Base-by-base conservation (phyloP, 2,797 vertebrate genomes). In the Chaenodraco wilsoni region DNA sequence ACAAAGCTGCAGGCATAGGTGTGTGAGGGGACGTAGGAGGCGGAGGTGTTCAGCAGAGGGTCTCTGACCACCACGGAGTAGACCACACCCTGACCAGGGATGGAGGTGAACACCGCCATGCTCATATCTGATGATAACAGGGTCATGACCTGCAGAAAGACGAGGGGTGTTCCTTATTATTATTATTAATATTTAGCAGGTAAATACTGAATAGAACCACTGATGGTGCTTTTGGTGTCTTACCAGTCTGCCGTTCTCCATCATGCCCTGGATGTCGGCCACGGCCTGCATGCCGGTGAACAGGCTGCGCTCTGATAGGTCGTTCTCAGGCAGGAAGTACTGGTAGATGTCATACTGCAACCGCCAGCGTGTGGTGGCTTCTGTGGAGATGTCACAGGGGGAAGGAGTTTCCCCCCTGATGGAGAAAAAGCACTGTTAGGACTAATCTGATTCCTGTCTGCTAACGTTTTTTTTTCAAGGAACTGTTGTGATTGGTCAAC, bases 1-100 rank as follows among this genome's bases (percentile, higher is more conserved):
- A 84, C 64, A 68, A 98, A 96, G 91, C 92, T 97, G 90, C 98
- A 99, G 87, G 95, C 96, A 0, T 98, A 99, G 0, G 97, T 98
- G 85, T 99, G 98, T 50, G 86, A 95, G 0, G 98, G 97, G 13
- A 98, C 41, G 19, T 99, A 99, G 0, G 96, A 95, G 44, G 98
- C 94, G 0, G 96, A 96, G 0, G 94, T 96, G 86, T 99, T 98
- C 49, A 93, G 78, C 48, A 91, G 2, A 0, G 96, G 96, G 86
- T 99, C 98, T 84, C 95, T 86, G 58, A 99, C 98, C 0, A 99
- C 79, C 40, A 99, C 91, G 0, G 95, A 96, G 90, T 96, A 99
- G 85, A 99, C 94, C 17, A 98, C 95, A 0, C 97, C 98, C 92
- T 97, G 97, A 0, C 96, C 96, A 0, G 93, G 95, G 72, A 98